A percentile compares a stretch with the other conserved stretches of the same genome.
These are phyloP conservation scores for Ornithoptera priamus DNA, from an alignment of 2,888 invertebrate genomes.

Conservation along the genomic window DNA sequence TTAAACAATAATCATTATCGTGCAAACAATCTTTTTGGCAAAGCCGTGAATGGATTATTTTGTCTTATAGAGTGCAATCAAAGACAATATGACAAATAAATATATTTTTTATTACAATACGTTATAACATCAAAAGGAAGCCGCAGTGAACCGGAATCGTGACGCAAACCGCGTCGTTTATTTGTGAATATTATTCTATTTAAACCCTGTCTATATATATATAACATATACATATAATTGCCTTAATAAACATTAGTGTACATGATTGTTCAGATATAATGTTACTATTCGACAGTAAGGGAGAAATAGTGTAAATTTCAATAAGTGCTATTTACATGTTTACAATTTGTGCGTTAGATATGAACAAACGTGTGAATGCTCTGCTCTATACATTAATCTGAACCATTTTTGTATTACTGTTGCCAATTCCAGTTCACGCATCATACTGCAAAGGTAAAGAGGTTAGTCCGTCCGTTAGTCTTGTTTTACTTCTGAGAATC, in stretches of 20 bases:
- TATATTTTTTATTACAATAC: constrained; percentile 30
- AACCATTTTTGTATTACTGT: not conserved
- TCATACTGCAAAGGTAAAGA: constrained; percentile 30
- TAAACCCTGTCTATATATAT: too few species aligned
- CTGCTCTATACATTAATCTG: not conserved
- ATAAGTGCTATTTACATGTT: constrained; percentile 13
- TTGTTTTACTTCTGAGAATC: not conserved
- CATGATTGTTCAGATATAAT: too few species aligned
- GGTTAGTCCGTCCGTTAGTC: constrained; percentile 10
- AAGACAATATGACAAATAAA: constrained; percentile 29
- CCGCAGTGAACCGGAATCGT: constrained; percentile 19
- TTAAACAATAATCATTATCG: constrained; percentile 1
- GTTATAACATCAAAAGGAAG: constrained; percentile 30
- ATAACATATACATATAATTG: too few species aligned
- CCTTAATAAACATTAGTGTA: too few species aligned
- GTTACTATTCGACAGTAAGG: not conserved
- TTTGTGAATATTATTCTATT: too few species aligned
- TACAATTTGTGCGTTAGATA: constrained; percentile 9
- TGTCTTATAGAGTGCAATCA: constrained; percentile 31
- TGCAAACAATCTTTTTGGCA: constrained; percentile 9
- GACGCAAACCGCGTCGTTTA: not conserved
- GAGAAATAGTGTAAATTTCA: not conserved
- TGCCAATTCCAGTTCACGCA: constrained; percentile 14
- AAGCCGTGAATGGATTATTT: constrained; percentile 18
- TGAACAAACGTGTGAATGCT: not conserved